A percentile compares a stretch with the other conserved stretches of the same genome.
phyloP scores from a whole-genome alignment of 2,888 invertebrate genomes.

The Hirtodrosophila trivittata region DNA sequence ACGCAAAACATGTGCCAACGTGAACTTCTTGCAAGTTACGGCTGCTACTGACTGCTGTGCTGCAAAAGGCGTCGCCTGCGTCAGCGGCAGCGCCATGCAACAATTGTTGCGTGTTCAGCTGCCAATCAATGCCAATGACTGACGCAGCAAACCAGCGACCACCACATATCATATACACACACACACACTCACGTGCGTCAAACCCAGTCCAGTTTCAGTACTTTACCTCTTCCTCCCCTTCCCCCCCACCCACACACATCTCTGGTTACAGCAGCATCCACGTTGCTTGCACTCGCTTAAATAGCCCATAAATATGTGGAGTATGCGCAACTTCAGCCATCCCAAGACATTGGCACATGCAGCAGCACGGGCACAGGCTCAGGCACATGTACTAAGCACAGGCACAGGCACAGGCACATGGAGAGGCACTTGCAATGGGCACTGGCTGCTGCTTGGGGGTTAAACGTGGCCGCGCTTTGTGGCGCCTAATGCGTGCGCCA shows the following conservation, averaged over 20 bases:
- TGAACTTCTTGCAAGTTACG: slow-evolving; percentile 32
- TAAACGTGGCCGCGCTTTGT: slow-evolving; percentile 72
- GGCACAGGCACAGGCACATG: slow-evolving; percentile 5
- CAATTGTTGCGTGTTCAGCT: slow-evolving; percentile 76
- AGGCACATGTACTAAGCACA: neutral
- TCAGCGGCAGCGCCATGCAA: slow-evolving; percentile 66
- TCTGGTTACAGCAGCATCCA: slow-evolving; percentile 50
- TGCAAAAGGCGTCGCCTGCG: slow-evolving; percentile 27
- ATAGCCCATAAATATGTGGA: slow-evolving; percentile 78
- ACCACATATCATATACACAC: slow-evolving; percentile 16
- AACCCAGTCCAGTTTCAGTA: slow-evolving; percentile 10
- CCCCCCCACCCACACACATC: neutral
- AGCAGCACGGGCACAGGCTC: neutral
- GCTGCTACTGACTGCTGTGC: slow-evolving; percentile 5
- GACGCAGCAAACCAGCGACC: slow-evolving; percentile 43
- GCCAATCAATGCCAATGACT: slow-evolving; percentile 75
- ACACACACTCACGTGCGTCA: too few species aligned
- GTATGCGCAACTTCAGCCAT: slow-evolving; percentile 60
- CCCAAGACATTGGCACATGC: neutral
- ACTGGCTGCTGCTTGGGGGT: slow-evolving; percentile 61
- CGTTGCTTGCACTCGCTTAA: slow-evolving; percentile 62
- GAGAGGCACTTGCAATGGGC: neutral
- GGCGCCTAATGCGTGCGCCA: slow-evolving; percentile 78
- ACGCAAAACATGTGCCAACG: slow-evolving; percentile 54
- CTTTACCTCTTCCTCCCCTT: slow-evolving; percentile 1